These are phyloP conservation scores for Lepidurus couesii DNA, from an alignment of 1,140 invertebrate species.

Conservation along the genomic window DNA sequence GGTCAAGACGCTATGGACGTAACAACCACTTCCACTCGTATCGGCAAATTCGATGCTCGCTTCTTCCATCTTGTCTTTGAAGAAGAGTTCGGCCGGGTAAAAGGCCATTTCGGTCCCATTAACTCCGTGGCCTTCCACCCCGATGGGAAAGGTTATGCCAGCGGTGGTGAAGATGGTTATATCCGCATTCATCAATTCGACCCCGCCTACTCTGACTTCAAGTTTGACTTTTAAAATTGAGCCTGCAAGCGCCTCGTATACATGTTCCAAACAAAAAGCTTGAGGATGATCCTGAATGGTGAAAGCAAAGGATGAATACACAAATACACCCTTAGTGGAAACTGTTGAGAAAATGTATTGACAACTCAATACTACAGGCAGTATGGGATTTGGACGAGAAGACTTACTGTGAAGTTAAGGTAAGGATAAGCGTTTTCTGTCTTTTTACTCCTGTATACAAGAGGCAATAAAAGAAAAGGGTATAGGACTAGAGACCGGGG, in stretches of 20 bases:
- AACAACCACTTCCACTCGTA: conserved; percentile 88
- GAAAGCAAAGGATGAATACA: conserved; percentile 16
- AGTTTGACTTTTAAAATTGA: conserved; percentile 75
- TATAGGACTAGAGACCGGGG: not conserved
- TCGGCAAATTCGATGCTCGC: conserved; percentile 96
- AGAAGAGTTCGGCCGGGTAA: conserved; percentile 96
- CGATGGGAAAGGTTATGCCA: conserved; percentile 92
- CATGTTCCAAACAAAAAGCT: not conserved
- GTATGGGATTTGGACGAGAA: not conserved
- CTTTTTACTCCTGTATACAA: not conserved
- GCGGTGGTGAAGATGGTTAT: conserved; percentile 98
- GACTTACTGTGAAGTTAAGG: not conserved
- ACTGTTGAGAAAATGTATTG: not conserved
- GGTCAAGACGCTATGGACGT: conserved; percentile 99
- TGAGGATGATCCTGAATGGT: not conserved
- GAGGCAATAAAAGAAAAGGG: not conserved
- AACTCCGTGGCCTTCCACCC: conserved; percentile 98
- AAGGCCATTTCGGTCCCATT: conserved; percentile 99
- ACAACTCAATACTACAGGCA: not conserved
- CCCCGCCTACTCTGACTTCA: conserved; percentile 92
- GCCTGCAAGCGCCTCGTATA: not conserved
- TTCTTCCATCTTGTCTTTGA: conserved; percentile 99
- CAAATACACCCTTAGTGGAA: not conserved
- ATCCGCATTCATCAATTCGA: conserved; percentile 94
- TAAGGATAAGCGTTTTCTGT: not conserved